Base-by-base conservation (phyloP, 1,140 invertebrate genomes). In the Brachionus plicatilis region DNA sequence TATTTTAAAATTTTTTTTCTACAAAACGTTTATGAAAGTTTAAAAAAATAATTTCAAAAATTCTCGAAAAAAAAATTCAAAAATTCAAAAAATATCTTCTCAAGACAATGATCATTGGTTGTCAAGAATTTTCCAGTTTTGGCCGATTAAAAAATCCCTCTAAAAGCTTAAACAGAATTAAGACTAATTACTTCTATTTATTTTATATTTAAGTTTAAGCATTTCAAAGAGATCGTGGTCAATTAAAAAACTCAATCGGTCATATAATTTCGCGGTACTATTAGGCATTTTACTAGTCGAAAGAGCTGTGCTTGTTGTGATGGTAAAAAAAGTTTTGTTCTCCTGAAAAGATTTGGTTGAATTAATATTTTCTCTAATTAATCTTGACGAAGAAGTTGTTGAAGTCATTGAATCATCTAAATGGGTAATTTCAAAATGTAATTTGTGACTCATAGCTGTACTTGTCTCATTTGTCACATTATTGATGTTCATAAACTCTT, bases 161-260 rank as follows among this genome's bases (percentile, higher is more conserved):
- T 60, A 60, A 60, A 60, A 60, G 8, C 9, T 9, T 27, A 1
- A 53, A 53, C 4, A n/a, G 11, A 53, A 20, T 24, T 20, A 60
- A 60, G 5, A 60, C 20, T 60, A 60, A 20, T 60, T 60, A 20
- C 9, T 24, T 43, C 41, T 72, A n/a, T 41, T 76, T 50, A 76
- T 76, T 50, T 29, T 76, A 14, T 76, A 76, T 37, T 76, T 76
- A 6, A 50, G 2, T 50, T 50, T 47, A 50, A 76, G 43, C 45
- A 76, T 50, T 76, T 76, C 72, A 12, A 76, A 76, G 11, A 76
- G 47, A 50, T 76, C 72, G 14, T 76, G 72, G 53, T 76, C 72
- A n/a, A 76, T 76, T n/a, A 76, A 50, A 76, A 76, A 47, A 14
- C 33, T 76, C 11, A 76, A 76, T 27, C 72, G 17, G 50, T 76